Evolutionary conservation across 2,888 invertebrate genomes (phyloP).

Genomic region (Drosophila antonietae): DNA sequence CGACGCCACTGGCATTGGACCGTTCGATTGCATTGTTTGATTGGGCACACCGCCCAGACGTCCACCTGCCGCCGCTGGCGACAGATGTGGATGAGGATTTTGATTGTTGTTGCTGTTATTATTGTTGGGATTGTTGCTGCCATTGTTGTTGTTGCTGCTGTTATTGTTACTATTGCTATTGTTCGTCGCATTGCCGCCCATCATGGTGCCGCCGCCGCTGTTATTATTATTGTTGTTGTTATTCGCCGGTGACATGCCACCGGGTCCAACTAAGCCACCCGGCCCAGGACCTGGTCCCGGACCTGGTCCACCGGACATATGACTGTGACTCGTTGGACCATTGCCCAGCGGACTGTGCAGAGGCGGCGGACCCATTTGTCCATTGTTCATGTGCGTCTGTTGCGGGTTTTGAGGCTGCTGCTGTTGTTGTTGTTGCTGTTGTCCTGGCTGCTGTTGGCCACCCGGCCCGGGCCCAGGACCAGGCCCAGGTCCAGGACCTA

Average conservation of each 20-base stretch:
- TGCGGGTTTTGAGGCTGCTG: slow-evolving; percentile 75
- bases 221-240: slow-evolving; percentile 49
- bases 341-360: slow-evolving; percentile 90
- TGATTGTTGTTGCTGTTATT: slow-evolving; percentile 74
- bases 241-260: slow-evolving; percentile 80
- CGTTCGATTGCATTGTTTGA: slow-evolving; percentile 84
- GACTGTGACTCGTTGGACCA: slow-evolving; percentile 86
- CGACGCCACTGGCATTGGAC: slow-evolving; percentile 85
- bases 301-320: slow-evolving; percentile 84
- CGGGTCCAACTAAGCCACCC: slow-evolving; percentile 71
- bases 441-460: slow-evolving; percentile 46
- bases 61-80: slow-evolving; percentile 77
- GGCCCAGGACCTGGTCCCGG: slow-evolving; percentile 81
- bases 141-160: slow-evolving; percentile 52
- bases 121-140: slow-evolving; percentile 48
- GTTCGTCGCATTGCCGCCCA: slow-evolving; percentile 53
- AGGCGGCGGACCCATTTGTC: slow-evolving; percentile 91
- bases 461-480: slow-evolving; percentile 24
- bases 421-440: slow-evolving; percentile 58
- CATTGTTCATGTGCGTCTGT: slow-evolving; percentile 87
- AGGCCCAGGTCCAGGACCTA: slow-evolving; percentile 63
- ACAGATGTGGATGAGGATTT: slow-evolving; percentile 77
- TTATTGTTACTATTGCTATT: slow-evolving; percentile 67
- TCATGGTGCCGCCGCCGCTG: slow-evolving; percentile 40
- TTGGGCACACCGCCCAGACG: slow-evolving; percentile 74